Conservation (phyloP, 2,113 vertebrate species). For the Axis porcinus region DNA sequence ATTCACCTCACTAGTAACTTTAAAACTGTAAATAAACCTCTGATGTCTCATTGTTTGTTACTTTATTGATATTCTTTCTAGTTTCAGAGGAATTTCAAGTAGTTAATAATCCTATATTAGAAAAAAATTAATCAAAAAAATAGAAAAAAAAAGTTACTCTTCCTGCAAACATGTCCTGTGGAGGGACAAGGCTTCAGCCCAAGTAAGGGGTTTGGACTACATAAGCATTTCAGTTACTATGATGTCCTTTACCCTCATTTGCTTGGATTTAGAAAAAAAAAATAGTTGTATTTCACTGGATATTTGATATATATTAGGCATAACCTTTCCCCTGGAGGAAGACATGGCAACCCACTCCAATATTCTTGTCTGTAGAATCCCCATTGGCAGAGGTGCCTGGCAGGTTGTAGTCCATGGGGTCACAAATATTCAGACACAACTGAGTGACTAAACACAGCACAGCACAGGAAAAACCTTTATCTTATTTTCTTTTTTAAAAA, state of each 20-base stretch:
- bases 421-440: background rate
- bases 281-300: background rate
- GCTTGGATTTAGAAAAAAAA: background rate
- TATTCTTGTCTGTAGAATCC: background rate
- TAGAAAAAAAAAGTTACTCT: background rate
- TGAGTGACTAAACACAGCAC: background rate
- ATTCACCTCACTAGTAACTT: background rate
- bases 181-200: background rate
- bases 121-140: background rate
- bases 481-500: background rate
- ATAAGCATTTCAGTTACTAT: background rate
- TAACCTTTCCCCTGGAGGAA: background rate
- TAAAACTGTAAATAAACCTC: conserved; percentile 31
- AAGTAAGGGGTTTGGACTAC: background rate
- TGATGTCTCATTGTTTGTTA: background rate
- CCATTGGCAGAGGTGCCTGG: background rate
- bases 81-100: background rate
- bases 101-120: background rate
- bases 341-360: background rate
- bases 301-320: background rate
- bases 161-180: background rate
- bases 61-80: background rate
- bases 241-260: background rate
- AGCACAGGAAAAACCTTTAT: background rate
- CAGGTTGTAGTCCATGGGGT: background rate